Base-by-base conservation (phyloP, 2,888 invertebrate species). In the Drosophila pseudotalamancana region DNA sequence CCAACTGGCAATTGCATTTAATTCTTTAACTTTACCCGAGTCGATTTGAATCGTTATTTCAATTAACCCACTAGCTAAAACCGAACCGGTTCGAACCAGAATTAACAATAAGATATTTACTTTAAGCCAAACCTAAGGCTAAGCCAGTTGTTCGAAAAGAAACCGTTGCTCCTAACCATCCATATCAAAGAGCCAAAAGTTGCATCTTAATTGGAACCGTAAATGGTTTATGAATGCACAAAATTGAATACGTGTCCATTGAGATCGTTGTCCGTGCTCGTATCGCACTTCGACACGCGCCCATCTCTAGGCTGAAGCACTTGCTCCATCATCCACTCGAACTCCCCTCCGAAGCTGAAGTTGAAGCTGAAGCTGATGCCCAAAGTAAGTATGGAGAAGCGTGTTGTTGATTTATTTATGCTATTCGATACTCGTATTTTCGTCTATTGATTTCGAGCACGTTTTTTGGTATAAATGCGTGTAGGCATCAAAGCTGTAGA, bases 391-490 rank as follows among this genome's bases (percentile, higher is more conserved):
- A 19, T 12, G 6, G 53, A 16, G 29, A 31, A 31, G 31, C 18
- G 16, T 18, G 45, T 8, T 54, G 21, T 55, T 54, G 37, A 54
- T 37, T 55, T 62, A 63, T 54, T 63, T 37, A 65, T 31, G 53
- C 45, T 62, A 6, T 27, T 25, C 35, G 40, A 55, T 51, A 50
- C 45, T 53, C 49, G 56, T 43, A 46, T 21, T 34, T 23, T 35
- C 12, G 53, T n/a, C 9, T 45, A 55, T 64, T 48, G 53, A 32
- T 72, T 67, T 55, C 14, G 46, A 32, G 51, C 23, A 11, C 55
- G 37, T 21, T 60, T 59, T 60, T 57, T 23, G 56, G 61, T 79
- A 89, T 89, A 89, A 90, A 89, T 77, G 79, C 66, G 76, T 76
- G 73, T 61, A 19, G 72, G 34, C 40, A 19, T 31, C 25, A 23